Base-by-base conservation (phyloP, 2,888 invertebrate species). In the Pollenia angustigena region DNA sequence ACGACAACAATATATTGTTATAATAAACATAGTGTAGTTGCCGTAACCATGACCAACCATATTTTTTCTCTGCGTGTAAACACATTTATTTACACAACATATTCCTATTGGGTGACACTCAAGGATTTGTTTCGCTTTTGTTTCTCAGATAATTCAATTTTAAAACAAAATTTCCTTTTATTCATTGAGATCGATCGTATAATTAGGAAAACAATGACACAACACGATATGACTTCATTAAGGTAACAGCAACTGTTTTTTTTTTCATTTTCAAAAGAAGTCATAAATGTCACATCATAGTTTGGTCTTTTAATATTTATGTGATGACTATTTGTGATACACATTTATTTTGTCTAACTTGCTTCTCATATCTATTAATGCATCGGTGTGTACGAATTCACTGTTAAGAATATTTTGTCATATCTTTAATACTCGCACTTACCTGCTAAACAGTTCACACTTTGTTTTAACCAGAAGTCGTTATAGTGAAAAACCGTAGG, bases 311-410 rank as follows among this genome's bases (percentile, higher is more conserved):
- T 88, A 89, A 89, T 91, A 91, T 91, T 91, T 91, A 91, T 91
- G 91, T 84, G 91, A 91, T 91, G 92, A 91, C 91, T 86, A 84
- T 89, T 91, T 90, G 89, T 91, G 91, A 91, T 91, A 91, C 69
- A 76, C 90, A 58, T 87, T 58, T 46, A 18, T 23, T 32, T 4
- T 23, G 11, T 56, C 32, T 78, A 56, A 66, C 16, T 62, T 14
- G 54, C 4, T 32, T 6, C 32, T 32, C 32, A 66, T 52, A 54
- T 14, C n/a, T 44, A 4, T 58, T 10, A 10, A 9, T 58, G 86
- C 87, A 88, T 88, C 2, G 42, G 46, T 23, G 14, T 71, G 32
- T 11, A 58, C 12, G 10, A 40, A 23, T 0, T 72, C 52, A 64
- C 54, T 42, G 16, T 23, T 52, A 50, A 42, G 46, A 52, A n/a